Conservation (phyloP, 2,113 vertebrate species). For the Apaloderma vittatum region DNA sequence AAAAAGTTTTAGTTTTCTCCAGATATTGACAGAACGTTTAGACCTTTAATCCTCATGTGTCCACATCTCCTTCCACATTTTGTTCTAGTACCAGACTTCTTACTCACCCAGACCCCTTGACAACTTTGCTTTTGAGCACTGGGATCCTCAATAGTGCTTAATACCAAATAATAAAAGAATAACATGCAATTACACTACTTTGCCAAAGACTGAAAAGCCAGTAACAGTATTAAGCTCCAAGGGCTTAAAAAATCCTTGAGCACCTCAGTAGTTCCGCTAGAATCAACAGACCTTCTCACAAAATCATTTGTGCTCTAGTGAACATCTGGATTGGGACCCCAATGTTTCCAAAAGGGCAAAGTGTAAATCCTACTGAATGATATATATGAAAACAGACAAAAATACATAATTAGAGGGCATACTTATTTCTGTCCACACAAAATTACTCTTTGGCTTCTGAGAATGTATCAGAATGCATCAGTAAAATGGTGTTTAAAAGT, state of each 20-base stretch:
- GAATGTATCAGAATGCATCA: neutral
- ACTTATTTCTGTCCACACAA: neutral
- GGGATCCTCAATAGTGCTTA: neutral
- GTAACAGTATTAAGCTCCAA: neutral
- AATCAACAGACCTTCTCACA: neutral
- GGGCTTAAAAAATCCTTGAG: neutral
- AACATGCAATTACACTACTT: neutral
- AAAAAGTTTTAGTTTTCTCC: neutral
- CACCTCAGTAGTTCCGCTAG: neutral
- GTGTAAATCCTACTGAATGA: neutral
- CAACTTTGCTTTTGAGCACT: neutral
- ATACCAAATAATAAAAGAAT: neutral
- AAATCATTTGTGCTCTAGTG: neutral
- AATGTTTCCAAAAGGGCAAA: neutral
- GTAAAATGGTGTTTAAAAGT: neutral
- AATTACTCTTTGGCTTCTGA: neutral
- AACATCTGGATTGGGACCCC: neutral
- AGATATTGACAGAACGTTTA: neutral
- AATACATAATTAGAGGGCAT: neutral
- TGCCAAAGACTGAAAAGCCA: neutral
- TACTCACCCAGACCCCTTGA: neutral
- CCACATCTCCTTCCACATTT: neutral
- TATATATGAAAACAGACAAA: neutral
- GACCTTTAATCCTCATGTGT: neutral
- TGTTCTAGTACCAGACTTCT: neutral